Conservation (phyloP, 2,888 invertebrate species). For the Carpatolechia fugitivella region DNA sequence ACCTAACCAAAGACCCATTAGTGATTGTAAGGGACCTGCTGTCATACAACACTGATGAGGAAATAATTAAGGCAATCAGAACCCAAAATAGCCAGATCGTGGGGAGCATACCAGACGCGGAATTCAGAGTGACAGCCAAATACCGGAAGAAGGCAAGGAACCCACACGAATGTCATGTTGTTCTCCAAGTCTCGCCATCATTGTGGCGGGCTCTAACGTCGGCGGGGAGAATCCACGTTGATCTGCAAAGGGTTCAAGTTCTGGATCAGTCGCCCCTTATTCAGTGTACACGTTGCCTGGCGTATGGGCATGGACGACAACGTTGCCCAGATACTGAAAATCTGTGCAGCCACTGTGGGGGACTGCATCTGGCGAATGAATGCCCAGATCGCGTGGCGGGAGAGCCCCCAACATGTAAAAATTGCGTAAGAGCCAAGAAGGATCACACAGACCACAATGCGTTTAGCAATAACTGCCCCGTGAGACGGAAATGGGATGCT, state of each 20-base stretch:
- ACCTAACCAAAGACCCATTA: constrained; percentile 18
- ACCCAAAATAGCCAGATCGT: constrained; percentile 14
- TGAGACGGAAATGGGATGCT: not conserved
- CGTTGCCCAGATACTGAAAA: constrained; percentile 4
- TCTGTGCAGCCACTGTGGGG: constrained; percentile 16
- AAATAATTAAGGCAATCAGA: constrained; percentile 6
- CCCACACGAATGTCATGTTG: not conserved
- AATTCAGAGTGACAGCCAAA: not conserved
- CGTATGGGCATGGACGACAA: constrained; percentile 3
- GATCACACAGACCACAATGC: constrained; percentile 5
- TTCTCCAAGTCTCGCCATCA: not conserved
- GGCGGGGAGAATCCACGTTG: not conserved
- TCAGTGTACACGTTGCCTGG: constrained; percentile 14
- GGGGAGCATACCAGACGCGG: not conserved
- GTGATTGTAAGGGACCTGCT: constrained; percentile 13
- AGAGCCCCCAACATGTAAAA: constrained; percentile 4
- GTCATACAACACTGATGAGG: constrained; percentile 1
- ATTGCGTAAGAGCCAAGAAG: constrained; percentile 4
- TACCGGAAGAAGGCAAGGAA: constrained; percentile 11
- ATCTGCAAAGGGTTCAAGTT: constrained; percentile 9
- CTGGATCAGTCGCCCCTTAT: constrained; percentile 13
- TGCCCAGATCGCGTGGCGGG: not conserved
- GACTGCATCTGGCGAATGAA: not conserved
- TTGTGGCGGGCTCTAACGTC: not conserved
- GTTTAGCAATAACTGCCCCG: constrained; percentile 7